Evolutionary conservation across 2,888 invertebrate species (phyloP), one percentile per base, ranked within the genome.

Genomic region (Tryphoninae sp.): DNA sequence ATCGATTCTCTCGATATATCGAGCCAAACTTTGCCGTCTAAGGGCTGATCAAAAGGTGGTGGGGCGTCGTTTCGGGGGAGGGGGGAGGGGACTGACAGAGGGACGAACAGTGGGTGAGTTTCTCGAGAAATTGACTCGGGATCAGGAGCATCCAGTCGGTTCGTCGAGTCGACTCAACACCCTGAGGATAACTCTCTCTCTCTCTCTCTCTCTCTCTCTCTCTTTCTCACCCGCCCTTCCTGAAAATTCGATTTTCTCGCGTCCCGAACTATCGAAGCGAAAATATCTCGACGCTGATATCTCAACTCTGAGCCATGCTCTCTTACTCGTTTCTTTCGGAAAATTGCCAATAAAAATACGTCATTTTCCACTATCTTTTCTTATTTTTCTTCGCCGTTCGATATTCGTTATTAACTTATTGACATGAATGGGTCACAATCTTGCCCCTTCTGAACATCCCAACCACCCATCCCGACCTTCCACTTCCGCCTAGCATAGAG

Each of bases 1-100:
- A 82, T 82, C 82, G 82, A 82, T 82, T 82, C 82, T 69, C 83
- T 86, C 82, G 83, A 85, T 88, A 88, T 89, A 89, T 87, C 86
- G 88, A 85, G 86, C 86, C 80, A 85, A 87, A 86, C 85, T 86
- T 84, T 77, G 80, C 73, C 78, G 73, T 77, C 58, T 55, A 51
- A 79, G 83, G 81, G 83, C 80, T 72, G 82, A 80, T 72, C 78
- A 55, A 40, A 64, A 33, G 55, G 65, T 45, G 80, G 76, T 55
- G 74, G 77, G 80, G 72, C 84, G 83, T 75, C 69, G 83, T 80
- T 42, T 19, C 58, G 45, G 49, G 64, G 62, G 78, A 71, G 68
- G 78, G 77, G 80, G 72, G 84, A 79, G 78, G 73, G 82, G 83
- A 68, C 81, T 13, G 42, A 16, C 61, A 45, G 26, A 67, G 42